These are phyloP conservation scores for Pseudocheirus occidentalis DNA, from an alignment of 2,797 vertebrate species.

Conservation along the genomic window DNA sequence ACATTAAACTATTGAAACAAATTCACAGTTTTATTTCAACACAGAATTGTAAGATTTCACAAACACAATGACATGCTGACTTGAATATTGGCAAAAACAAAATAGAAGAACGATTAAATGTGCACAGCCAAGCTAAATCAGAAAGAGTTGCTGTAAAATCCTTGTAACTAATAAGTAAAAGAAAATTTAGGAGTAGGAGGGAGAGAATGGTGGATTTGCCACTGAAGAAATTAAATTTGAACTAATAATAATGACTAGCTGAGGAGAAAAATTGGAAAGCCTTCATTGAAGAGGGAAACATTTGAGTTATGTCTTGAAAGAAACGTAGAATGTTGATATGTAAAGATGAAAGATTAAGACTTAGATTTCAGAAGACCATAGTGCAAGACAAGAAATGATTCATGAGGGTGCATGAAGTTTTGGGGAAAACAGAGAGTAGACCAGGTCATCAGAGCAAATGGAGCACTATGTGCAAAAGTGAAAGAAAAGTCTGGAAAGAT, in stretches of 20 bases:
- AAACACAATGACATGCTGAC: background rate
- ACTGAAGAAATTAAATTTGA: background rate
- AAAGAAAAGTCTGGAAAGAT: background rate
- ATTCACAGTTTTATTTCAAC: slow-evolving; percentile 18
- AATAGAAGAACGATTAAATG: slow-evolving; percentile 3
- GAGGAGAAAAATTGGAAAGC: background rate
- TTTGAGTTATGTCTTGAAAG: background rate
- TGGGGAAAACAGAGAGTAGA: background rate
- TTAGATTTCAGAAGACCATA: background rate
- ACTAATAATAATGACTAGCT: background rate
- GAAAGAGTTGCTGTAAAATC: background rate
- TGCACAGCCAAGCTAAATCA: background rate
- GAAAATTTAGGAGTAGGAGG: background rate
- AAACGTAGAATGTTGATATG: background rate
- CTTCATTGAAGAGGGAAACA: background rate
- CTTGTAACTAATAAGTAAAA: background rate
- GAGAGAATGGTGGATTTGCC: background rate
- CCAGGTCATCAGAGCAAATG: background rate
- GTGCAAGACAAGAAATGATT: background rate
- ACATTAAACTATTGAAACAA: slow-evolving; percentile 17
- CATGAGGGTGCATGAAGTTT: background rate
- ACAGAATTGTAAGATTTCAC: slow-evolving; percentile 30
- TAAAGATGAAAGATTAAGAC: background rate
- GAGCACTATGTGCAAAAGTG: background rate
- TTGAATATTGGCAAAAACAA: slow-evolving; percentile 26